Evolutionary conservation across 2,113 vertebrate species (phyloP).

Genomic region (Azemiops feae): DNA sequence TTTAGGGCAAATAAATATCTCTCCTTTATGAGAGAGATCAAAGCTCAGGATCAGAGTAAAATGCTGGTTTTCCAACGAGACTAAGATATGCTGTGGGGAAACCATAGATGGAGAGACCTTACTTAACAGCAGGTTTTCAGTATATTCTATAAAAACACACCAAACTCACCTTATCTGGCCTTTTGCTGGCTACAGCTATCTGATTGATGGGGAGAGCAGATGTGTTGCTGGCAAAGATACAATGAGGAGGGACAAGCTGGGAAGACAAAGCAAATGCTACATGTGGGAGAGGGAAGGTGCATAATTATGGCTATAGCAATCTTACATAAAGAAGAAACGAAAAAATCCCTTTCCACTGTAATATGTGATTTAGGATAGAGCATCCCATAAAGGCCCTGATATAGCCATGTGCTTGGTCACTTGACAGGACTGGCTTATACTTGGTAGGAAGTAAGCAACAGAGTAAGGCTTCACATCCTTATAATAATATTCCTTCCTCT

Average conservation of each 20-base stretch:
- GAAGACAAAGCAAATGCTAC: background rate
- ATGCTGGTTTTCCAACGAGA: background rate
- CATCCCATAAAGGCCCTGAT: background rate
- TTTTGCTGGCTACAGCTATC: constrained; percentile 89
- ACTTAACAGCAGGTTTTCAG: background rate
- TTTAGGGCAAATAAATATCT: background rate
- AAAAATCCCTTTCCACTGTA: background rate
- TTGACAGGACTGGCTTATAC: background rate
- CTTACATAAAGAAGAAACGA: background rate
- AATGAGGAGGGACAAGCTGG: constrained; percentile 85
- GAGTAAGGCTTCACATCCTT: background rate
- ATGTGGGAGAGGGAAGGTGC: background rate
- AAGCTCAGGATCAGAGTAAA: background rate
- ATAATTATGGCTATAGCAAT: background rate
- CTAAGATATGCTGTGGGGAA: background rate
- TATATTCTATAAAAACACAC: background rate
- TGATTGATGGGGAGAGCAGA: constrained; percentile 92
- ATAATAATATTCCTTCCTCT: background rate
- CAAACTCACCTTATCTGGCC: constrained; percentile 89
- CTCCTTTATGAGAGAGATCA: background rate
- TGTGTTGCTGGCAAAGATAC: constrained; percentile 94
- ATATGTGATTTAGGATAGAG: too few species aligned
- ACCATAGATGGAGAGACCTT: background rate
- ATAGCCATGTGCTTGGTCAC: background rate
- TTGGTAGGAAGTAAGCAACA: background rate